Conservation (phyloP, 2,113 vertebrate genomes). For the Alethe castanea region DNA sequence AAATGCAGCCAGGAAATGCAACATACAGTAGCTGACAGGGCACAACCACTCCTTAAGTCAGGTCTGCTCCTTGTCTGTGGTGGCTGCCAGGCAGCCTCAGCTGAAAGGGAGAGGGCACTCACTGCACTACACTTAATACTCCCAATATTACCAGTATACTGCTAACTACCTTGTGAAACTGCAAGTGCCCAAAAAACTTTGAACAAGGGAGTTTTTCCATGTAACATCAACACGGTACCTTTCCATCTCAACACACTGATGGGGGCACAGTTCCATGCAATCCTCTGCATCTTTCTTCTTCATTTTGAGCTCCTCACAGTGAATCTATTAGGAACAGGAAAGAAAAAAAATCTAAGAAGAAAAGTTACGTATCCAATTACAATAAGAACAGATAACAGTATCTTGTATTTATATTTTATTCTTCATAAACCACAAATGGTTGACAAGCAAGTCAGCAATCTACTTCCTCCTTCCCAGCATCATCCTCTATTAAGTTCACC, state of each 20-base stretch:
- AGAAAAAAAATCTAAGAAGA: neutral
- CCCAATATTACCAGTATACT: neutral
- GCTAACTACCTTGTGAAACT: neutral
- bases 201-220: neutral
- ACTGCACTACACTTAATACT: neutral
- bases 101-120: neutral
- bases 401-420: neutral
- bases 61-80: neutral
- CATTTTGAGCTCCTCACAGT: neutral
- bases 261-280: neutral
- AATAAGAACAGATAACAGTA: neutral
- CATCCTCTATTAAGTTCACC: neutral
- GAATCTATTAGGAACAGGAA: constrained; percentile 32
- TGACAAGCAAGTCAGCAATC: neutral
- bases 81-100: neutral
- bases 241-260: constrained; percentile 53
- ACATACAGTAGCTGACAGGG: neutral
- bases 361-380: neutral
- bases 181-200: neutral
- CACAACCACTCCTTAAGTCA: neutral
- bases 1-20: neutral
- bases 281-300: neutral
- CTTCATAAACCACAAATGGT: neutral
- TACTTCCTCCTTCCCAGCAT: neutral
- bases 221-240: constrained; percentile 49